A percentile compares a stretch with the other conserved stretches of the same genome.
Evolutionary conservation across 2,888 invertebrate genomes (phyloP).

Genomic region (Gastracanthus pulcherrimus): DNA sequence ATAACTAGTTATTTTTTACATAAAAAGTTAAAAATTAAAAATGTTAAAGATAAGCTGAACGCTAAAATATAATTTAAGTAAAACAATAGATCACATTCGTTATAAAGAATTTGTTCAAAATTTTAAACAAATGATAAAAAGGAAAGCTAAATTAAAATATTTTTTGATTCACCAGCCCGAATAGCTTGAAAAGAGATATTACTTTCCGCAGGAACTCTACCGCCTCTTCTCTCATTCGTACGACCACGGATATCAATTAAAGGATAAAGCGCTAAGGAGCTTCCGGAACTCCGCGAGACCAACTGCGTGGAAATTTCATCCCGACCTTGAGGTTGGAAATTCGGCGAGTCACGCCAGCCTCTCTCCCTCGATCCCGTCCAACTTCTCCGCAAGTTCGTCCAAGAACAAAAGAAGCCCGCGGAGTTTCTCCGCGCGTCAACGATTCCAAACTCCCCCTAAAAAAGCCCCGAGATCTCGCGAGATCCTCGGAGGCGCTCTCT

Average conservation of each 20-base stretch:
- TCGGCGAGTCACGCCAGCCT: no score
- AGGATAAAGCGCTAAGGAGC: neutral
- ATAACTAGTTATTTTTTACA: no score
- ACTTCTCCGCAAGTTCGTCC: neutral
- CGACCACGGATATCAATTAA: neutral
- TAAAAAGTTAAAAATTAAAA: no score
- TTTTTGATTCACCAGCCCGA: no score
- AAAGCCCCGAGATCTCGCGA: neutral
- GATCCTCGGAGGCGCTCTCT: neutral
- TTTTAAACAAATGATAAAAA: no score
- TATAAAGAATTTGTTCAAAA: no score
- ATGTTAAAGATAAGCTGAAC: no score
- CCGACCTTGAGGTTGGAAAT: neutral
- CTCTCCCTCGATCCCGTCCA: no score
- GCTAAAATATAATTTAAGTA: no score
- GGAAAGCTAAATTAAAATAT: no score
- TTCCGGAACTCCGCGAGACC: neutral
- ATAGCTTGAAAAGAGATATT: neutral
- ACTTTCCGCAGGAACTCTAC: neutral
- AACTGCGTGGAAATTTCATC: neutral
- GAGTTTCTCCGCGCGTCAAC: neutral
- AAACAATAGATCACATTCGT: no score
- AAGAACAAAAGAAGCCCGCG: neutral
- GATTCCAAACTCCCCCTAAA: neutral
- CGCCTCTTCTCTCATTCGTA: neutral